Evolutionary conservation across 1,140 invertebrate genomes (phyloP), one percentile per base, ranked within the genome.

Genomic region (Apis florea): DNA sequence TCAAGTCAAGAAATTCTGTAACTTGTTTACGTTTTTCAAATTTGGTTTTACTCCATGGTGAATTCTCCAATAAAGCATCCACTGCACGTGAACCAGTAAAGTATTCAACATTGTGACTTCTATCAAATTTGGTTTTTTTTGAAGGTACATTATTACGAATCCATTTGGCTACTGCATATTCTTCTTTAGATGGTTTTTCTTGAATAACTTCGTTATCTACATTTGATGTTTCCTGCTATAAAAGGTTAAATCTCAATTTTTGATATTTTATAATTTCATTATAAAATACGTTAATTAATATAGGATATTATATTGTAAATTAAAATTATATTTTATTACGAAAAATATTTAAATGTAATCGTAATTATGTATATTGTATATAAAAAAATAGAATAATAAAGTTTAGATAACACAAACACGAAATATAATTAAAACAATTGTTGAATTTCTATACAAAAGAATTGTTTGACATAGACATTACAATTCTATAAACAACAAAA

Each of bases 21-120:
- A 96, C 96, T 81, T 97, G 96, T 89, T 96, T 95, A 66, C 98
- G 94, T 17, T 96, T 96, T 56, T 96, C 96, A 92, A 99, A 99
- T 49, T 97, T 91, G 0, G 97, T 95, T 83, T 96, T 96, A 26
- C 96, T 97, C 96, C 98, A 99, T 92, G 98, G 97, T 0, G 99
- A 99, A 40, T 88, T 90, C 61, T 98, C 96, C 90, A 99, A 90
- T 13, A 99, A 93, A 1, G 96, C 96, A 93, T 99, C 98, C 1
- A 99, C 96, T 4, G 98, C 98, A 93, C 98, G 98, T 63, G 95
- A 95, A 96, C 98, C 98, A 87, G 98, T 98, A 88, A 99, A 99
- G 94, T 99, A 99, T 92, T 99, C 97, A 0, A 99, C 98, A 94
- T 98, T 97, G 93, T 99, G 98, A 89, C 97, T 97, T 66, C 98